phyloP scores from a whole-genome alignment of 2,797 vertebrate genomes.

The Eremophila alpestris region DNA sequence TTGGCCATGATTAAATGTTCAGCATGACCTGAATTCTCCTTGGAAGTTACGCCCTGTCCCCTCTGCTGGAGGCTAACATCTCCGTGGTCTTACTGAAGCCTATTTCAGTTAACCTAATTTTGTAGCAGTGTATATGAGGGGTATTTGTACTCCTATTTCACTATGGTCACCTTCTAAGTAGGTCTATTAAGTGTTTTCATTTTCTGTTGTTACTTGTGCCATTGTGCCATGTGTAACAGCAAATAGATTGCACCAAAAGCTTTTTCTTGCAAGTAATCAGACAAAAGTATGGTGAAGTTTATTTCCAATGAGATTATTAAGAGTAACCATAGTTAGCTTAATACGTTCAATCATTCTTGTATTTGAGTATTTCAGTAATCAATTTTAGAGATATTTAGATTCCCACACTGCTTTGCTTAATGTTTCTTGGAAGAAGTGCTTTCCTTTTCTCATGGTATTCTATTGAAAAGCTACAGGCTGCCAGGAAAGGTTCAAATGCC shows the following conservation, averaged over 20 bases:
- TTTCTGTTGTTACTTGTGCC: neutral
- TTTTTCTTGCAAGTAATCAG: neutral
- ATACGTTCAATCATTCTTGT: neutral
- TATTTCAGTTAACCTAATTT: neutral
- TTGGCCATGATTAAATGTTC: neutral
- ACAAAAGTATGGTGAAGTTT: neutral
- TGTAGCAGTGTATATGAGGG: neutral
- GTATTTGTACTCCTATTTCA: neutral
- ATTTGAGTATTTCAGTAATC: neutral
- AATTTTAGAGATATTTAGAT: neutral
- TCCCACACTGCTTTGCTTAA: neutral
- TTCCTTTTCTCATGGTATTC: neutral
- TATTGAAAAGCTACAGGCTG: neutral
- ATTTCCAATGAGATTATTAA: neutral
- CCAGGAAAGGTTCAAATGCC: neutral
- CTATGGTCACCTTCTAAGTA: neutral
- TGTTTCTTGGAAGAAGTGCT: neutral
- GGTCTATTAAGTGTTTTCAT: neutral
- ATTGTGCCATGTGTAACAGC: neutral
- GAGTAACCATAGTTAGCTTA: neutral
- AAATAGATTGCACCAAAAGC: neutral
- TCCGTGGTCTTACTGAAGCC: neutral
- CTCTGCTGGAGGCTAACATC: neutral
- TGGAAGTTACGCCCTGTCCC: neutral
- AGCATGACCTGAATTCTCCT: neutral